These are phyloP conservation scores for Hoplodrina ambigua DNA, from an alignment of 2,888 invertebrate genomes.

Conservation along the genomic window DNA sequence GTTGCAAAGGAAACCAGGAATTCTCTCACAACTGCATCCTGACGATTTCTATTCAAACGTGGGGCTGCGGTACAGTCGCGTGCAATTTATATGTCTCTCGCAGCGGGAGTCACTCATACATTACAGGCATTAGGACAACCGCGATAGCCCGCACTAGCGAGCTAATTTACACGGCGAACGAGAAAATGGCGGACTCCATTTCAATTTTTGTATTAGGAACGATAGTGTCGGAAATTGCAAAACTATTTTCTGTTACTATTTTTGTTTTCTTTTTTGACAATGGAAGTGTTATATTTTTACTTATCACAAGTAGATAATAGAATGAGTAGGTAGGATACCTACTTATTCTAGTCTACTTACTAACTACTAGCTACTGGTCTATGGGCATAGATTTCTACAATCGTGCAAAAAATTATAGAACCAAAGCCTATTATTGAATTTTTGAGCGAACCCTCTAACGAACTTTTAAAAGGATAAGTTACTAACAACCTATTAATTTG, in stretches of 20 bases:
- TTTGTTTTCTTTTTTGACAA: neutral
- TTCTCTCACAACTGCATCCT: conserved; percentile 62
- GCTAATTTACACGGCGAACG: conserved; percentile 56
- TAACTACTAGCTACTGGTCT: too few relatives aligned
- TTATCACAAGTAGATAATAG: too few relatives aligned
- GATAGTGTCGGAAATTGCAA: conserved; percentile 7
- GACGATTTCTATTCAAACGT: conserved; percentile 69
- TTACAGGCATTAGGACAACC: conserved; percentile 73
- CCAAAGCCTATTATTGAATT: conserved; percentile 31
- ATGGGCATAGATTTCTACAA: conserved; percentile 9
- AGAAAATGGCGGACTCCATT: conserved; percentile 52
- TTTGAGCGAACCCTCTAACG: conserved; percentile 25
- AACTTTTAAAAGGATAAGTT: conserved; percentile 56
- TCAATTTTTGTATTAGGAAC: conserved; percentile 52
- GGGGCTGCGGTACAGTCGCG: conserved; percentile 57
- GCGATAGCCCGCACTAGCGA: conserved; percentile 63
- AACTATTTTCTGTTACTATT: neutral
- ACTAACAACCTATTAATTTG: conserved; percentile 53
- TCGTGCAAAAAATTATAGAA: conserved; percentile 31
- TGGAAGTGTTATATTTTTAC: too few relatives aligned
- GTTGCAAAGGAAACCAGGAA: conserved; percentile 56
- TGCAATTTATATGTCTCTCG: conserved; percentile 85
- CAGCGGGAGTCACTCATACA: conserved; percentile 77
- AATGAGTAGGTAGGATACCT: too few relatives aligned
- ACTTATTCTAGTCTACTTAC: too few relatives aligned